Evolutionary conservation across 2,797 vertebrate species (phyloP), one percentile per base, ranked within the genome.

Genomic region (Gallinago stenura): DNA sequence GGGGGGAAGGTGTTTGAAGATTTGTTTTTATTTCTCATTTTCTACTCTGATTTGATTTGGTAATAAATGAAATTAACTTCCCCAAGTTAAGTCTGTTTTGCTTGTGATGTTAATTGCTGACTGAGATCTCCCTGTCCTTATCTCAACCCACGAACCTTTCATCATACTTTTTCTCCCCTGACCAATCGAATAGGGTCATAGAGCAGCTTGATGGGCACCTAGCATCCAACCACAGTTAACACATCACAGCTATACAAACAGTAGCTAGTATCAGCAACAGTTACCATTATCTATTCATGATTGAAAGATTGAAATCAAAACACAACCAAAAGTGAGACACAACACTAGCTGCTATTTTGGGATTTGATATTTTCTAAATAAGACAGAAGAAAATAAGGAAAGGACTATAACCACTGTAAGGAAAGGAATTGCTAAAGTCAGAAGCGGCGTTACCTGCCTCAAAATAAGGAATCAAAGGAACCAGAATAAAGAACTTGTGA

Each of bases 71-170:
- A 41, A n/a, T 14, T 31, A 12, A 46, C 80, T 93, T 79, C 25
- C 8, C 10, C 1, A 0, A 61, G 7, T 7, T 0, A 0, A 35
- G 26, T 30, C 18, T 77, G 12, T 21, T 83, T 86, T 53, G 6
- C 9, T 28, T 7, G 2, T 54, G 11, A 33, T 10, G 3, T 13
- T 11, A 82, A 57, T 4, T 5, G 0, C 2, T 46, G 31, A 58
- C 25, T 64, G 28, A 76, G 35, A 16, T 77, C 15, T 56, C 9
- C 18, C 12, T 65, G 9, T 45, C 48, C 28, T 79, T 78, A 61
- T 58, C n/a, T 62, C 0, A 3, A 78, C 13, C 2, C 30, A 69
- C 0, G 1, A 80, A 2, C 2, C 7, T 53, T 61, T 82, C 14
- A 9, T 16, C 57, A 11, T 5, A 10, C 72, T 71, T 81, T 69